Evolutionary conservation across 53 echinoderm and acorn worm species (phyloP).

Genomic region (Luidia sarsii): DNA sequence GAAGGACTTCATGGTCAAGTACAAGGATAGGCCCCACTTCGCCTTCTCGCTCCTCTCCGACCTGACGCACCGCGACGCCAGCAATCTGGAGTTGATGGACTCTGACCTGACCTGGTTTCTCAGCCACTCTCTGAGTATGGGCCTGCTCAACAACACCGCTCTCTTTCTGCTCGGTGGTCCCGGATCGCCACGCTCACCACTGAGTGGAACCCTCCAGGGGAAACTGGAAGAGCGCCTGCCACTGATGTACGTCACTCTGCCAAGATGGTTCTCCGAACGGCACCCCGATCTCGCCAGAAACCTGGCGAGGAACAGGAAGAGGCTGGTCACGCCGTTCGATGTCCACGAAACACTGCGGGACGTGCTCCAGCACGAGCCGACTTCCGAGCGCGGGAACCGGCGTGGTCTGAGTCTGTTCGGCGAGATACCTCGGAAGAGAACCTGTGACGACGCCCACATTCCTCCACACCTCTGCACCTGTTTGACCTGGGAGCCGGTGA

Average conservation of each 20-base stretch:
- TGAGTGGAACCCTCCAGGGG: slow-evolving; percentile 59
- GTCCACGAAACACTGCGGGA: slow-evolving; percentile 49
- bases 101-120: slow-evolving; percentile 44
- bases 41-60: slow-evolving; percentile 49
- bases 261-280: slow-evolving; percentile 33
- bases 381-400: neutral
- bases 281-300: slow-evolving; percentile 34
- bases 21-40: slow-evolving; percentile 54
- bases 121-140: neutral
- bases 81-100: slow-evolving; percentile 50
- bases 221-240: slow-evolving; percentile 71
- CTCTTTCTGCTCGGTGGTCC: slow-evolving; percentile 60
- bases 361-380: slow-evolving; percentile 20
- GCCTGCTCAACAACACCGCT: slow-evolving; percentile 56
- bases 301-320: slow-evolving; percentile 34
- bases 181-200: slow-evolving; percentile 50
- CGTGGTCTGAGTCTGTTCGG: slow-evolving; percentile 58
- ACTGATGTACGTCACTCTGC: slow-evolving; percentile 50
- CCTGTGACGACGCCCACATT: slow-evolving; percentile 47
- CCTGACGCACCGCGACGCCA: slow-evolving; percentile 62
- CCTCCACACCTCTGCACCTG: slow-evolving; percentile 65
- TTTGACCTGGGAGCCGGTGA: slow-evolving; percentile 49
- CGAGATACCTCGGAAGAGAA: slow-evolving; percentile 48
- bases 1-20: slow-evolving; percentile 47
- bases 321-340: slow-evolving; percentile 64